Base-by-base conservation (phyloP, 2,113 vertebrate genomes). In the Microcebus tavaratra region DNA sequence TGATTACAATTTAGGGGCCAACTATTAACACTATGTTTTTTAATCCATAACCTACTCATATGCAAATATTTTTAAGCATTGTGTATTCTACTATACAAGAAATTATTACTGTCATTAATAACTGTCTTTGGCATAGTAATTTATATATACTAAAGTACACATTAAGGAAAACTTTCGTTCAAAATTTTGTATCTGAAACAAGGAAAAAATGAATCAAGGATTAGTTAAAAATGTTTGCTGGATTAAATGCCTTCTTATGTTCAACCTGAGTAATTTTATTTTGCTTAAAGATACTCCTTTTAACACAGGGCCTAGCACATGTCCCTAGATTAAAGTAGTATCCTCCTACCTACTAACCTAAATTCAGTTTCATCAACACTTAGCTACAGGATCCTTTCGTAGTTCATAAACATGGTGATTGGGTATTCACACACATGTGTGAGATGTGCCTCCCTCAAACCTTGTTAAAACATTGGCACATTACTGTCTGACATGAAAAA, bases 101-200 rank as follows among this genome's bases (percentile, higher is more conserved):
- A 82, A 79, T 82, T 48, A 94, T 50, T 76, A 45, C 72, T 82
- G 20, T 79, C 34, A 73, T 73, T 68, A 45, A 73, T 94, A 72
- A 78, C 63, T 50, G 57, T 81, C 13, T 95, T 91, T 78, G 73
- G 25, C 81, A 50, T 5, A 91, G 13, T 63, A 45, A 45, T 48
- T 50, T 76, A 50, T 50, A 50, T 27, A 42, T 36, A 39, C 50
- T 78, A 79, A 85, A 86, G 15, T 42, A 50, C 13, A 10, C 65
- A 25, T 83, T 81, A 83, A 9, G 8, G 8, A 78, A 93, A 80
- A n/a, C 0, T 82, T 79, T 85, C 17, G 89, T 67, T 88, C 25
- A 72, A 78, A 42, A 65, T 94, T 97, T 98, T 88, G 80, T 9
- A 65, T 55, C 29, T 88, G 45, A 72, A 75, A 76, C 45, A 75